A percentile compares a stretch with the other conserved stretches of the same genome.
phyloP scores from a whole-genome alignment of 2,888 invertebrate species.

The Cryptocheilus praepositus region DNA sequence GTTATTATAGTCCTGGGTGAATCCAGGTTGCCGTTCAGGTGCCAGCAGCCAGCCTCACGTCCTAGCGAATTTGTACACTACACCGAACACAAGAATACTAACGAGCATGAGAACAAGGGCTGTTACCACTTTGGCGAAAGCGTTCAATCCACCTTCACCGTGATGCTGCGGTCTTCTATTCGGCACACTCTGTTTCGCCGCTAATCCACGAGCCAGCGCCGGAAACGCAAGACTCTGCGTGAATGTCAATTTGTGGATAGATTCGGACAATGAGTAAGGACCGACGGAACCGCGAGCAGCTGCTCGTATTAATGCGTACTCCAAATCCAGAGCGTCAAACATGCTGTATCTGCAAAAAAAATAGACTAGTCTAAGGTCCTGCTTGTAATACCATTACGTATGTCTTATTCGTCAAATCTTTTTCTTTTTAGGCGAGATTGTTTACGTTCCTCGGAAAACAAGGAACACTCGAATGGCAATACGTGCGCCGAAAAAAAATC shows the following conservation, averaged over 20 bases:
- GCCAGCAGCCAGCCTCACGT: constrained; percentile 87
- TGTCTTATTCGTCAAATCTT: no score
- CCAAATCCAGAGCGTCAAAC: constrained; percentile 83
- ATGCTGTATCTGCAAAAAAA: constrained; percentile 78
- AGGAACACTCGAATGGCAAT: no score
- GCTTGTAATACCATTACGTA: no score
- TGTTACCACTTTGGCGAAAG: constrained; percentile 83
- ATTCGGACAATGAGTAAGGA: constrained; percentile 83
- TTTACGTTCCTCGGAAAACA: no score
- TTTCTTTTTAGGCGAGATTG: no score
- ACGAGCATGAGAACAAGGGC: constrained; percentile 82
- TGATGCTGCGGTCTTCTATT: constrained; percentile 79
- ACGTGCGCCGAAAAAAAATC: no score
- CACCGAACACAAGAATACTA: constrained; percentile 83
- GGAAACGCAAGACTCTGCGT: constrained; percentile 85
- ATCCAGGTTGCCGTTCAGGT: constrained; percentile 71
- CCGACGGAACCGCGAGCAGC: constrained; percentile 84
- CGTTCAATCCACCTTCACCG: constrained; percentile 81
- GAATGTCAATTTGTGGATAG: constrained; percentile 84
- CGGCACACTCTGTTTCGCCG: constrained; percentile 79
- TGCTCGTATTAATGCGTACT: constrained; percentile 82
- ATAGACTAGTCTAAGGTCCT: no score
- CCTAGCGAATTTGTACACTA: constrained; percentile 84
- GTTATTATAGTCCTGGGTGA: constrained; percentile 46
- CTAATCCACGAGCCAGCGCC: constrained; percentile 82